Evolutionary conservation across 1,140 invertebrate species (phyloP).

Genomic region (Atta cephalotes): DNA sequence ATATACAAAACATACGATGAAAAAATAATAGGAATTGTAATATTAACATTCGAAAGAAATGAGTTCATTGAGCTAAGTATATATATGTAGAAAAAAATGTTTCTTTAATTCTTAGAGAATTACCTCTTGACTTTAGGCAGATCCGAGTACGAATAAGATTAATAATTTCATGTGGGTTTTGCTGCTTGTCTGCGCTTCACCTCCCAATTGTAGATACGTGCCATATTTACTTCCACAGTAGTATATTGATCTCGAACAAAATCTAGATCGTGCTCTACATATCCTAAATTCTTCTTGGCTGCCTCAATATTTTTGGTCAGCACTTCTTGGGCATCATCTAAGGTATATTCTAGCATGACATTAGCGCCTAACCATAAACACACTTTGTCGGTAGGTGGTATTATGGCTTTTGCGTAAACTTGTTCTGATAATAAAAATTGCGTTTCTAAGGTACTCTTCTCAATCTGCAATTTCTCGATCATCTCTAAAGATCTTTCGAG

Average conservation of each 20-base stretch:
- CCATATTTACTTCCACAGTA: slow-evolving; percentile 99
- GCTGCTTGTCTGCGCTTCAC: slow-evolving; percentile 94
- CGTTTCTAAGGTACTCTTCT: slow-evolving; percentile 94
- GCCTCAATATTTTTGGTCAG: slow-evolving; percentile 95
- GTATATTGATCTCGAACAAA: slow-evolving; percentile 98
- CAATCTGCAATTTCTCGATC: slow-evolving; percentile 94
- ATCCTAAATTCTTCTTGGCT: slow-evolving; percentile 93
- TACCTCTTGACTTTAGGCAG: slow-evolving; percentile 67
- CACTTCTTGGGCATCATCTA: slow-evolving; percentile 96
- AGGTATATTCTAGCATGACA: slow-evolving; percentile 98
- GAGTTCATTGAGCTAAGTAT: background rate
- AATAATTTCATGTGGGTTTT: slow-evolving; percentile 78
- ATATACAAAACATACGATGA: background rate
- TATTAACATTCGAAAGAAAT: background rate
- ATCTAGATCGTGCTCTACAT: slow-evolving; percentile 96
- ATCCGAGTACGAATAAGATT: slow-evolving; percentile 38
- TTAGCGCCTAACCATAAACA: slow-evolving; percentile 99
- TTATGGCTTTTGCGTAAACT: slow-evolving; percentile 95
- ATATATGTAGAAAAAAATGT: background rate
- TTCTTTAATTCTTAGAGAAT: slow-evolving; percentile 12
- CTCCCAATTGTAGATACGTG: slow-evolving; percentile 98
- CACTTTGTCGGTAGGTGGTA: slow-evolving; percentile 97
- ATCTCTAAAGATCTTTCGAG: slow-evolving; percentile 96
- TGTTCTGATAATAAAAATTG: slow-evolving; percentile 98
- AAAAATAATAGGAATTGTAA: background rate